Percentiles rank a stretch among this genome's conserved stretches.
These are phyloP conservation scores for Drosophila pseudotalamancana DNA, from an alignment of 2,888 invertebrate species.

Conservation along the genomic window DNA sequence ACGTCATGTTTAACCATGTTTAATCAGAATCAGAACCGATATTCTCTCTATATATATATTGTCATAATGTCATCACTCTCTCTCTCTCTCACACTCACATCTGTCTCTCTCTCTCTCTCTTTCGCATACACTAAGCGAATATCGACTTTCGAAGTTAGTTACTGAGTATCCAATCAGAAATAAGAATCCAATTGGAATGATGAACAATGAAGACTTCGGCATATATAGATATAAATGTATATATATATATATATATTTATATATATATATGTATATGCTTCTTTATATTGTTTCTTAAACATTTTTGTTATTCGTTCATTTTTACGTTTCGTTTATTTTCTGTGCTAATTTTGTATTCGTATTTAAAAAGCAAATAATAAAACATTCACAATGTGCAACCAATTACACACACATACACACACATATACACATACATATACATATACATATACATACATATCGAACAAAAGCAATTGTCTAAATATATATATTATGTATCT, in stretches of 20 bases:
- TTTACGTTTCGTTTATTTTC: conserved; percentile 38
- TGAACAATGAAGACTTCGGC: background rate
- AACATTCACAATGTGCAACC: conserved; percentile 15
- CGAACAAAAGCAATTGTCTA: conserved; percentile 4
- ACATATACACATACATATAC: background rate
- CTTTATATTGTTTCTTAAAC: conserved; percentile 18
- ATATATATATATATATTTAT: too few relatives aligned
- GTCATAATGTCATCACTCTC: conserved; percentile 33
- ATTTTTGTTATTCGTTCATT: conserved; percentile 18
- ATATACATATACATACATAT: conserved; percentile 13
- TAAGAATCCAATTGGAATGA: conserved; percentile 13
- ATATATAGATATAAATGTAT: too few relatives aligned
- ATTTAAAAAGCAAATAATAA: conserved; percentile 35
- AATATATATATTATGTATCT: conserved; percentile 9
- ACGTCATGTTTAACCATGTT: conserved; percentile 34
- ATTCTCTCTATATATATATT: conserved; percentile 12
- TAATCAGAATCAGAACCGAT: conserved; percentile 27
- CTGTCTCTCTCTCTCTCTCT: conserved; percentile 6
- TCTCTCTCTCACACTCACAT: conserved; percentile 6
- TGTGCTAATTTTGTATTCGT: conserved; percentile 57
- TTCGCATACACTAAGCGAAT: conserved; percentile 5
- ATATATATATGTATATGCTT: conserved; percentile 11
- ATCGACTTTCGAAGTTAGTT: background rate
- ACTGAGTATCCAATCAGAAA: background rate
- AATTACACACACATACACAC: conserved; percentile 7